Conservation (phyloP, 2,797 vertebrate species). For the Coregonus ussuriensis region DNA sequence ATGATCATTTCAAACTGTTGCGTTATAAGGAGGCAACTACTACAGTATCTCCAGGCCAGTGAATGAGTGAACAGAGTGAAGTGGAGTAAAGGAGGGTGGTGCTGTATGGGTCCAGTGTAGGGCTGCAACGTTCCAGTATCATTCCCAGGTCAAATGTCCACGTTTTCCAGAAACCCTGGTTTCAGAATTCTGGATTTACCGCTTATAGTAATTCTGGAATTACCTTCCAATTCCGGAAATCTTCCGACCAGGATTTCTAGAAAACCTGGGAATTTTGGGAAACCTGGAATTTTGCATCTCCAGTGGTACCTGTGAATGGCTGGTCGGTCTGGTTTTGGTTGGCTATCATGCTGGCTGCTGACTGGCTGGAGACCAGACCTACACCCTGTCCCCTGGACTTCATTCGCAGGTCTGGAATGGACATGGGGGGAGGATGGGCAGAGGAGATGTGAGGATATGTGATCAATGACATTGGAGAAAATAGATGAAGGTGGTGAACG, state of each 20-base stretch:
- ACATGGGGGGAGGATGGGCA: constrained; percentile 45
- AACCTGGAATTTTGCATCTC: neutral
- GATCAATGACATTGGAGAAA: neutral
- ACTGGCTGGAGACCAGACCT: constrained; percentile 69
- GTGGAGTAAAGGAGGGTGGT: neutral
- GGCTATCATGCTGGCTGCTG: constrained; percentile 72
- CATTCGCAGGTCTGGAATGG: constrained; percentile 81
- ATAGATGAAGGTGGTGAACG: neutral
- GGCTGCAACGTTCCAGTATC: neutral
- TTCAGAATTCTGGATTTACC: neutral
- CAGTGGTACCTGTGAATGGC: constrained; percentile 74
- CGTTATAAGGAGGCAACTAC: too few species aligned
- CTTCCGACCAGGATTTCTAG: neutral
- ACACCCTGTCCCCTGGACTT: constrained; percentile 65
- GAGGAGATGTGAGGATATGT: constrained; percentile 12
- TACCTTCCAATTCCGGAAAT: neutral
- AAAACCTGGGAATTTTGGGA: neutral
- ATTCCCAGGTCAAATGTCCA: neutral
- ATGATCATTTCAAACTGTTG: too few species aligned
- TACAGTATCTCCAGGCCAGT: too few species aligned
- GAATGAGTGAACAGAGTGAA: constrained; percentile 17
- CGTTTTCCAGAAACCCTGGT: neutral
- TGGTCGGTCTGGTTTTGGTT: constrained; percentile 51
- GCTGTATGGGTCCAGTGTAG: neutral
- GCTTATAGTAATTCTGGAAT: constrained; percentile 11